Base-by-base conservation (phyloP, 2,888 invertebrate species). In the Flabesymbios commensalis region DNA sequence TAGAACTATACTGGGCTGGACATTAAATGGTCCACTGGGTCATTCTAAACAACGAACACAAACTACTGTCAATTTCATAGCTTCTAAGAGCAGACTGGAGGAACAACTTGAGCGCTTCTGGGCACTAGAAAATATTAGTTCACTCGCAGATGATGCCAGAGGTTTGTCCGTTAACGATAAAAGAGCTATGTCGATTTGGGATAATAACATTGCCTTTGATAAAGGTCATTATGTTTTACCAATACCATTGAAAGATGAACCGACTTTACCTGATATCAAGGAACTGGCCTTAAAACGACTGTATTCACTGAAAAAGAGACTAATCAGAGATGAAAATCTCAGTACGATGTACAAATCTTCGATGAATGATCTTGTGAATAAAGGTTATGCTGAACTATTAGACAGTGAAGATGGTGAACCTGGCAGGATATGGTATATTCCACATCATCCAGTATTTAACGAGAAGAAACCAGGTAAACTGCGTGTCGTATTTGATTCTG, bases 401-500 rank as follows among this genome's bases (percentile, higher is more conserved):
- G 48, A 47, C 3, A n/a, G n/a, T n/a, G 7, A 43, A 4, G 14
- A 49, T 0, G 24, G 10, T 17, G 22, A 24, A 2, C 2, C 58
- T 7, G 57, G 41, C 5, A 58, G 24, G 2, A 48, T 55, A 3
- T 69, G 69, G 67, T 69, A 66, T 51, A 51, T 71, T 22, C 68
- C 67, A 2, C 65, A 70, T 41, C 69, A 70, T 59, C 31, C 29
- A 2, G 57, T 57, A 22, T 32, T 49, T 14, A 28, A 33, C 28
- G 48, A 24, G 19, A 57, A 57, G 14, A 57, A 57, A 51, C 49
- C 49, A 24, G 24, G 47, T 3, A 57, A 57, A 32, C 2, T 57
- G 17, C 2, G 57, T 3, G 28, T 57, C 2, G 57, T 57, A 2
- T 57, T 42, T 26, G 19, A 57, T 51, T 49, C 41, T 32, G 49